Conservation (phyloP, 1,140 invertebrate genomes). For the Drosophila truncata region DNA sequence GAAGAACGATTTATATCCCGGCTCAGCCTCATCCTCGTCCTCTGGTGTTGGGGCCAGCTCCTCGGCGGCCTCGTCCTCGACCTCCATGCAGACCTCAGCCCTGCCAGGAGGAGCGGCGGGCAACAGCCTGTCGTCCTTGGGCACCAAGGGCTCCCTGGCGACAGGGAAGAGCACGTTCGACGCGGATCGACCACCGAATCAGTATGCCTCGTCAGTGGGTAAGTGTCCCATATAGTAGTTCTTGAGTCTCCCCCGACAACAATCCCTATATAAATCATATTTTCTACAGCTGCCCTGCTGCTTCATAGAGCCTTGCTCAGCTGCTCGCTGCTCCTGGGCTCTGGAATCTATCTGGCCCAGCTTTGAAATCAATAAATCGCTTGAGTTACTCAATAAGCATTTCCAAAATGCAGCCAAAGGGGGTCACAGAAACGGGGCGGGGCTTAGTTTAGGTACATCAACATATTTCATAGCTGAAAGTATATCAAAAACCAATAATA, state of each 20-base stretch:
- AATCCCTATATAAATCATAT: conserved; percentile 15
- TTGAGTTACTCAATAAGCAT: conserved; percentile 62
- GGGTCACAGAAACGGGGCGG: conserved; percentile 43
- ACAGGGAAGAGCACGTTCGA: conserved; percentile 85
- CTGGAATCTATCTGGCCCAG: conserved; percentile 44
- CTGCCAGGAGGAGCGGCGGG: conserved; percentile 58
- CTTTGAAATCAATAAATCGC: conserved; percentile 75
- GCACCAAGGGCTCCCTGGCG: conserved; percentile 80
- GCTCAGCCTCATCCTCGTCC: conserved; percentile 62
- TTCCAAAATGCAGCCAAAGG: conserved; percentile 82
- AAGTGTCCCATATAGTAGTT: conserved; percentile 24
- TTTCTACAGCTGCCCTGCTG: conserved; percentile 37
- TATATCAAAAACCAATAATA: conserved; percentile 46
- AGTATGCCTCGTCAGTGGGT: conserved; percentile 71
- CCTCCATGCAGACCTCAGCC: conserved; percentile 71
- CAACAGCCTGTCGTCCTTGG: conserved; percentile 71
- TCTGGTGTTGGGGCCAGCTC: conserved; percentile 47
- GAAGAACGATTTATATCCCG: conserved; percentile 77
- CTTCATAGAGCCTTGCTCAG: conserved; percentile 30
- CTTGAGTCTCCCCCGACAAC: neutral
- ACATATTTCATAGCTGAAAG: conserved; percentile 62
- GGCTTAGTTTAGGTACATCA: conserved; percentile 57
- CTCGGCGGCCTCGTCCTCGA: conserved; percentile 70
- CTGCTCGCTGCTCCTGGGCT: conserved; percentile 39
- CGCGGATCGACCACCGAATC: conserved; percentile 84